phyloP scores from a whole-genome alignment of 2,888 invertebrate species.

The Volucella bombylans region DNA sequence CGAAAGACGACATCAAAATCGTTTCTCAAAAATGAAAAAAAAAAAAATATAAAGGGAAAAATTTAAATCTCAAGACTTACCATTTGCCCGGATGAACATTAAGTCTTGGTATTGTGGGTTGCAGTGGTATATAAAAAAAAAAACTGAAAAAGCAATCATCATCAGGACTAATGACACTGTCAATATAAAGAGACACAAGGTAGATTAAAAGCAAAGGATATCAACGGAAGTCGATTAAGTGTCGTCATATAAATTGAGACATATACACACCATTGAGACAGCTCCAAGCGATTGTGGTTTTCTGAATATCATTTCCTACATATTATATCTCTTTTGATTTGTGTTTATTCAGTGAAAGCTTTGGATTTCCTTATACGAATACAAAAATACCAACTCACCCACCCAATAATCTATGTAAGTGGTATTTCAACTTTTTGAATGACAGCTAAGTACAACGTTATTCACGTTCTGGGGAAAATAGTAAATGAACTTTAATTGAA shows the following conservation, averaged over 20 bases:
- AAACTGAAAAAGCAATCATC: constrained; percentile 54
- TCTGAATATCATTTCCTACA: no score
- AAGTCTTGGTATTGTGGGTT: constrained; percentile 44
- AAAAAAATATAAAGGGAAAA: constrained; percentile 16
- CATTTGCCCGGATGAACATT: constrained; percentile 27
- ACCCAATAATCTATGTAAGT: no score
- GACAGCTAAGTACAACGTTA: no score
- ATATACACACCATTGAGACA: neutral
- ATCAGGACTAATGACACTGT: constrained; percentile 43
- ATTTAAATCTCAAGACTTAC: neutral
- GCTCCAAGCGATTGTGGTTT: no score
- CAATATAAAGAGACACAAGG: neutral
- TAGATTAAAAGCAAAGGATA: neutral
- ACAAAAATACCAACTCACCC: no score
- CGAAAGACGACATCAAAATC: constrained; percentile 61
- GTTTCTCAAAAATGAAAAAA: constrained; percentile 6
- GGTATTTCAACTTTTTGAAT: no score
- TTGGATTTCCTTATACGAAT: no score
- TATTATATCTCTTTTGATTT: no score
- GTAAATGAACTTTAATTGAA: no score
- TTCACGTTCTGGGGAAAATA: no score
- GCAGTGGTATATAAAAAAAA: neutral
- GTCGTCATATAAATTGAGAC: constrained; percentile 12
- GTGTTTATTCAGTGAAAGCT: no score
- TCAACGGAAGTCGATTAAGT: constrained; percentile 30